Conservation (phyloP, 92 coral and sea anemone genomes). For the Epizoanthus illoricatus region DNA sequence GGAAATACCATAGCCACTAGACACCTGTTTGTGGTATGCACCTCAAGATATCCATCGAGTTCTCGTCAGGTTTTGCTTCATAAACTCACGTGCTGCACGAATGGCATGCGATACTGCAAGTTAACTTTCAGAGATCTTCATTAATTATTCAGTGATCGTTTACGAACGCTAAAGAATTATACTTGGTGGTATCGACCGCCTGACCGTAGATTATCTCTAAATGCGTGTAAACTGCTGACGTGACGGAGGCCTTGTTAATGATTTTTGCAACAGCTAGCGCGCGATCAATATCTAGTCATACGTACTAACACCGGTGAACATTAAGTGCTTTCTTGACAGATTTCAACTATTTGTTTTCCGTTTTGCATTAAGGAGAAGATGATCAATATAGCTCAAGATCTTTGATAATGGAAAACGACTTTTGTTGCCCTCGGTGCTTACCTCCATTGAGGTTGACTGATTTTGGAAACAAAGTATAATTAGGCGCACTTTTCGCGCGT, state of each 20-base stretch:
- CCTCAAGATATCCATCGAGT: conserved; percentile 23
- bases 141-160: background rate
- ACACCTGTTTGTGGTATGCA: conserved; percentile 31
- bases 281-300: conserved; percentile 33
- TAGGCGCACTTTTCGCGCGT: conserved; percentile 30
- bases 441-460: background rate
- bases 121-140: background rate
- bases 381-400: conserved; percentile 15
- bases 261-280: background rate
- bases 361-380: conserved; percentile 14
- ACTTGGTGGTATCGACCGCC: background rate
- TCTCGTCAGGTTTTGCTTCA: background rate
- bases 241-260: conserved; percentile 5
- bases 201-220: background rate
- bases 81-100: conserved; percentile 24
- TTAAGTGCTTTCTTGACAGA: conserved; percentile 37
- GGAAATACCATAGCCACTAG: conserved; percentile 28
- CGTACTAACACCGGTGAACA: conserved; percentile 11
- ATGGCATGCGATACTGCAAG: background rate
- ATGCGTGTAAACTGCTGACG: conserved; percentile 1
- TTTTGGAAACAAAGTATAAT: background rate
- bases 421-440: background rate
- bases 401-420: background rate
- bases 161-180: conserved; percentile 11
- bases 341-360: conserved; percentile 31